Percentiles rank a stretch among this genome's conserved stretches.
Conservation (phyloP, 2,113 vertebrate genomes). For the Nyctereutes procyonoides region DNA sequence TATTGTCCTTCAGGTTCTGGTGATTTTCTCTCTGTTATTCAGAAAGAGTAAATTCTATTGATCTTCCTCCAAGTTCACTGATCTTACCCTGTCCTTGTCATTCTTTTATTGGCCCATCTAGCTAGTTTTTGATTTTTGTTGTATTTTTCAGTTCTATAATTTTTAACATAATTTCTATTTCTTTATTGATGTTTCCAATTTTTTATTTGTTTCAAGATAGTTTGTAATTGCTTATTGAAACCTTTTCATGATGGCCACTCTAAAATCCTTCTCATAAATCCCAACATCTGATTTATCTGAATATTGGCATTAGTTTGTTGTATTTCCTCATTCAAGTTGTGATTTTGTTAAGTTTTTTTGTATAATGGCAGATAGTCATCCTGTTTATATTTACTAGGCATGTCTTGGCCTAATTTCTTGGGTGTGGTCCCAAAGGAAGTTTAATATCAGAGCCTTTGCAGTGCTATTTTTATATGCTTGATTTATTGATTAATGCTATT, state of each 20-base stretch:
- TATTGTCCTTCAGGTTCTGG: neutral
- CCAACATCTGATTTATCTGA: neutral
- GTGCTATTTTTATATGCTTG: neutral
- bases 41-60: neutral
- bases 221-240: neutral
- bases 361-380: neutral
- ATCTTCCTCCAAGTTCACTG: neutral
- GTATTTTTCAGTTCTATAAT: neutral
- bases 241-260: neutral
- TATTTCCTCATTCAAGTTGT: neutral
- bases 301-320: neutral
- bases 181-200: neutral
- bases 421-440: neutral
- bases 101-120: neutral
- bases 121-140: neutral
- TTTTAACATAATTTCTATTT: neutral
- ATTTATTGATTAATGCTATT: neutral
- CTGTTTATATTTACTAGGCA: neutral
- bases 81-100: neutral
- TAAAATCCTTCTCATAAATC: neutral
- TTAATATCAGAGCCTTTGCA: neutral
- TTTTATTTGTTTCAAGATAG: neutral
- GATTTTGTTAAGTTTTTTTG: neutral
- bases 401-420: neutral
- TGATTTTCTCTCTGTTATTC: neutral